phyloP scores from a whole-genome alignment of 2,888 invertebrate genomes.

The Drosophila rellima region DNA sequence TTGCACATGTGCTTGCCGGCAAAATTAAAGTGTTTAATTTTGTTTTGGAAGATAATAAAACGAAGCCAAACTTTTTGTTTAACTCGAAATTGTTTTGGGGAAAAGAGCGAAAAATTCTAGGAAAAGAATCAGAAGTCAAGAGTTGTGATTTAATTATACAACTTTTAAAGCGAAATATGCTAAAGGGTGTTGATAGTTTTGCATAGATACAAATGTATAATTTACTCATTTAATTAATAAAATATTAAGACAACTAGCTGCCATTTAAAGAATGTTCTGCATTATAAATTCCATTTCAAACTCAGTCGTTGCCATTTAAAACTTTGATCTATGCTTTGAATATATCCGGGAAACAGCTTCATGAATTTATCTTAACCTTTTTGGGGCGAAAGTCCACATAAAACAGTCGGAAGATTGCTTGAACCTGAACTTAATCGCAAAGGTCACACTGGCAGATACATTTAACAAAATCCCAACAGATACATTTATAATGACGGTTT shows the following conservation, averaged over 20 bases:
- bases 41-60: slow-evolving; percentile 21
- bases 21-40: slow-evolving; percentile 35
- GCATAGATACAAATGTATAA: slow-evolving; percentile 12
- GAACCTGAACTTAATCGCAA: slow-evolving; percentile 49
- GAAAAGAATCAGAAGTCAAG: slow-evolving; percentile 11
- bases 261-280: slow-evolving; percentile 8
- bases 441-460: slow-evolving; percentile 40
- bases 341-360: slow-evolving; percentile 33
- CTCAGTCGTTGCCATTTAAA: slow-evolving; percentile 20
- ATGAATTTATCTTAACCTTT: slow-evolving; percentile 61
- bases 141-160: slow-evolving; percentile 10
- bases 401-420: slow-evolving; percentile 14
- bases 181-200: slow-evolving; percentile 10
- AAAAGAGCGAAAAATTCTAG: slow-evolving; percentile 23
- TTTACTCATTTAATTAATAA: slow-evolving; percentile 6
- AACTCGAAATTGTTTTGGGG: slow-evolving; percentile 47
- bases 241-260: background rate
- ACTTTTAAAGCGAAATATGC: slow-evolving; percentile 16
- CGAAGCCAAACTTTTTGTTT: slow-evolving; percentile 24
- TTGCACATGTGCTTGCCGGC: slow-evolving; percentile 48
- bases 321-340: slow-evolving; percentile 15
- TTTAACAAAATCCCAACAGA: slow-evolving; percentile 14
- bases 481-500: slow-evolving; percentile 24
- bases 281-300: background rate
- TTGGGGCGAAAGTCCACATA: slow-evolving; percentile 57